Percentiles rank a stretch among this genome's conserved stretches.
Evolutionary conservation across 2,113 vertebrate genomes (phyloP).

Genomic region (Hoplias malabaricus): DNA sequence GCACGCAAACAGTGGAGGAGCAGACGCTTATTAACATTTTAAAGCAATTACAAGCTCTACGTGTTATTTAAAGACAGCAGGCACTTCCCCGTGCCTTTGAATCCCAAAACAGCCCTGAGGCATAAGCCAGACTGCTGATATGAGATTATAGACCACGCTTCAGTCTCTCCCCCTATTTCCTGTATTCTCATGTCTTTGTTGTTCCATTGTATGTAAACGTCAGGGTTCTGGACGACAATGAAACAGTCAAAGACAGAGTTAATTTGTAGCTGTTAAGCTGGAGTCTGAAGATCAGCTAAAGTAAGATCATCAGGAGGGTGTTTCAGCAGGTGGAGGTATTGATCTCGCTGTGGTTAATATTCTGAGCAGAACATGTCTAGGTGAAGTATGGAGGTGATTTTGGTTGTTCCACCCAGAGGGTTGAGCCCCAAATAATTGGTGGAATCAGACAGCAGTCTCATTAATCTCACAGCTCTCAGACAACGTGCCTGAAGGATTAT

Average conservation of each 20-base stretch:
- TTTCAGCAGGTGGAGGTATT: background rate
- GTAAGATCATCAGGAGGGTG: background rate
- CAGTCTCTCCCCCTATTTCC: background rate
- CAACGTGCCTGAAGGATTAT: constrained; percentile 4
- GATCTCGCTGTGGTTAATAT: constrained; percentile 2
- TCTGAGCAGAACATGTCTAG: constrained; percentile 1
- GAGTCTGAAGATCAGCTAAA: background rate
- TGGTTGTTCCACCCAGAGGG: constrained; percentile 13
- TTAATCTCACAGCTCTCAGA: constrained; percentile 16
- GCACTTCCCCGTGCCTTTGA: constrained; percentile 43
- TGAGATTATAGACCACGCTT: background rate
- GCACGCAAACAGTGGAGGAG: constrained; percentile 56
- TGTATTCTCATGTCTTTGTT: background rate
- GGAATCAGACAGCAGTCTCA: constrained; percentile 13
- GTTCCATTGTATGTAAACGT: background rate
- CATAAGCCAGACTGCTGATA: constrained; percentile 6
- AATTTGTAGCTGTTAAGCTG: background rate
- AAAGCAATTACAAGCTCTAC: constrained; percentile 59
- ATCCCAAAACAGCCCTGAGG: constrained; percentile 54
- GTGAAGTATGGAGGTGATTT: constrained; percentile 36
- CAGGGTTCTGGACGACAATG: background rate
- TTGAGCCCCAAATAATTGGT: constrained; percentile 27
- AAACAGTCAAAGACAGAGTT: background rate
- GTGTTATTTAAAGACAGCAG: constrained; percentile 66
- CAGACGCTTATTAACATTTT: constrained; percentile 61